Conservation (phyloP, 1,140 invertebrate species). For the Cecropterus lyciades region DNA sequence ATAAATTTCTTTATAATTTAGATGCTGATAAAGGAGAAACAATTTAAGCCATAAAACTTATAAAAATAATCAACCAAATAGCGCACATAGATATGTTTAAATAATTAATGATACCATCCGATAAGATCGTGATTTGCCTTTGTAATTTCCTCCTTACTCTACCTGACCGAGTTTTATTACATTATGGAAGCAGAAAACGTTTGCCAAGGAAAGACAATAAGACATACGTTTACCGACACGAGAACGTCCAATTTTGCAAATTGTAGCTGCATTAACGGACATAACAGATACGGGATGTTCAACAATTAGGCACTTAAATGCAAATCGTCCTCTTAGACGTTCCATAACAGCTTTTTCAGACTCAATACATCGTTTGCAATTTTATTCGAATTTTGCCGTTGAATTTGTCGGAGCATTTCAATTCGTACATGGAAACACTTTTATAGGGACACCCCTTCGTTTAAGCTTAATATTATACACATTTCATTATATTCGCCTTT, state of each 20-base stretch:
- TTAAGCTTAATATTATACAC: constrained; percentile 60
- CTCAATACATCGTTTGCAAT: constrained; percentile 66
- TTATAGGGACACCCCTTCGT: constrained; percentile 51
- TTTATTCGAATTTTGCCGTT: constrained; percentile 58
- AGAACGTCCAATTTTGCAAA: constrained; percentile 66
- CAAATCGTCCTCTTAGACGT: constrained; percentile 60
- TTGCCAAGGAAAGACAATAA: constrained; percentile 53
- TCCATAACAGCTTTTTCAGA: constrained; percentile 51
- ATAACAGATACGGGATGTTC: constrained; percentile 47
- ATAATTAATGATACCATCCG: constrained; percentile 43
- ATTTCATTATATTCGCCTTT: constrained; percentile 64
- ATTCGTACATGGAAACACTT: constrained; percentile 68
- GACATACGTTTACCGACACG: constrained; percentile 47
- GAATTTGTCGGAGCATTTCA: constrained; percentile 54
- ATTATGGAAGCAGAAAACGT: constrained; percentile 55
- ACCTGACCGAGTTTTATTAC: constrained; percentile 54
- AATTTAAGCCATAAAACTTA: constrained; percentile 9
- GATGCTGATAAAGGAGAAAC: background rate
- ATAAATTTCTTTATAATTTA: too few species aligned
- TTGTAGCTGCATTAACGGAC: constrained; percentile 59
- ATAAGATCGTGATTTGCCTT: constrained; percentile 51
- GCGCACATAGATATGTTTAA: constrained; percentile 29
- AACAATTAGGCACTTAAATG: constrained; percentile 63
- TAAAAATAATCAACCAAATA: constrained; percentile 24
- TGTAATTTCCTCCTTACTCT: constrained; percentile 45